Conservation (phyloP, 2,797 vertebrate species). For the Erithacus rubecula region DNA sequence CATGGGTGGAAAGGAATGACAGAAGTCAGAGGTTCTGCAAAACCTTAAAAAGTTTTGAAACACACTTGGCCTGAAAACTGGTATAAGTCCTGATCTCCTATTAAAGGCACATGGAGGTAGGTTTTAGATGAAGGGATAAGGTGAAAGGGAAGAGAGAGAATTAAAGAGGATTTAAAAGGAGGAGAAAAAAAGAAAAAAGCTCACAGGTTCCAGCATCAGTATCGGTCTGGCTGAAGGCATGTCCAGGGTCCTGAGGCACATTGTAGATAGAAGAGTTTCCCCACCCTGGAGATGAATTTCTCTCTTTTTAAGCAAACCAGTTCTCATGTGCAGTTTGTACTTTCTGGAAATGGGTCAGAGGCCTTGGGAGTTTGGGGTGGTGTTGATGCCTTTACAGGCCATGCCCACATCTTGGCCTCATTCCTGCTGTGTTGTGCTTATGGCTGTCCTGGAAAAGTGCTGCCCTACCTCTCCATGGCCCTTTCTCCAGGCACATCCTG, state of each 20-base stretch:
- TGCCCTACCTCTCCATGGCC: neutral
- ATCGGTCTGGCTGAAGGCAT: accelerated
- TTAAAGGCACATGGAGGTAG: neutral
- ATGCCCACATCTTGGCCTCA: neutral
- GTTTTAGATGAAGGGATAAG: neutral
- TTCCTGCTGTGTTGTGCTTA: neutral
- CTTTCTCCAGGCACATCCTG: neutral
- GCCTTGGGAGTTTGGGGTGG: neutral
- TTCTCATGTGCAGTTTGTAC: neutral
- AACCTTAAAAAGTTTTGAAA: neutral
- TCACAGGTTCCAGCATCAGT: neutral
- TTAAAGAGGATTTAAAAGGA: neutral
- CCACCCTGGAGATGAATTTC: neutral
- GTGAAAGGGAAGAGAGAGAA: neutral
- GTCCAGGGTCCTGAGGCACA: neutral
- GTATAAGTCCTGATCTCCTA: neutral
- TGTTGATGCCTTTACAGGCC: neutral
- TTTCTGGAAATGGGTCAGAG: neutral
- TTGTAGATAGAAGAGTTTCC: neutral
- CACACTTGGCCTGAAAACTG: neutral
- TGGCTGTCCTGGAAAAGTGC: neutral
- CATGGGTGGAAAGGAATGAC: neutral
- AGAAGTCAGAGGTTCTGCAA: neutral
- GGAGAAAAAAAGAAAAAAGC: neutral
- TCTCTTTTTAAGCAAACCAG: neutral